Evolutionary conservation across 2,113 vertebrate species (phyloP), one percentile per base, ranked within the genome.

Genomic region (Pelvicachromis taeniatus): DNA sequence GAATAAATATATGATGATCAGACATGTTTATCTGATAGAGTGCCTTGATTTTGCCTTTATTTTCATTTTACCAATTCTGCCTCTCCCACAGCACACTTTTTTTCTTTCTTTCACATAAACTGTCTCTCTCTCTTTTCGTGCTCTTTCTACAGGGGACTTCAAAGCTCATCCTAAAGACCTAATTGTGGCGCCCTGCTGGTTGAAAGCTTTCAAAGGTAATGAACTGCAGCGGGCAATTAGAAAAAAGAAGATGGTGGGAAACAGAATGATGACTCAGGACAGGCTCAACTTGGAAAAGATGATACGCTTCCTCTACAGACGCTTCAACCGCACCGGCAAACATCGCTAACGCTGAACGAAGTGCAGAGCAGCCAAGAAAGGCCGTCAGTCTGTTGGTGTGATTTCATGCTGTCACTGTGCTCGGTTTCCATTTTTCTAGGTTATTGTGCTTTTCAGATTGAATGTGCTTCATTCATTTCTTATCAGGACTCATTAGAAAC

Each of bases 151-250:
- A 99, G 99, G 98, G 1, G 96, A 96, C 73, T 99, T 99, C 87
- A 95, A 96, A 89, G 95, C 95, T 6, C 98, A 99, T 59, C 98
- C 99, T 0, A 97, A 97, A 95, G 94, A 96, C 61, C 89, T 98
- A 59, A 97, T 99, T 12, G 4, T 11, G 3, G 98, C 95, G 2
- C 99, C 99, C 2, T 65, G 5, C n/a, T 99, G 99, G 98, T 84
- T 99, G 87, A 96, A 94, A 45, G 98, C 94, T 58, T 99, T 97
- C 96, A 94, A 82, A 50, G 98, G 99, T 9, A 98, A 97, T 2
- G 98, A 99, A 89, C 90, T 99, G 89, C 97, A 98, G 94, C 96
- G 97, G 10, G 95, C 97, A 42, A 96, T 96, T 38, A 95, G 97
- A 29, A 99, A 98, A 95, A 98, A 96, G 93, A 94, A 85, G 86